Conservation (phyloP, 2,888 invertebrate species). For the Amiota communis region DNA sequence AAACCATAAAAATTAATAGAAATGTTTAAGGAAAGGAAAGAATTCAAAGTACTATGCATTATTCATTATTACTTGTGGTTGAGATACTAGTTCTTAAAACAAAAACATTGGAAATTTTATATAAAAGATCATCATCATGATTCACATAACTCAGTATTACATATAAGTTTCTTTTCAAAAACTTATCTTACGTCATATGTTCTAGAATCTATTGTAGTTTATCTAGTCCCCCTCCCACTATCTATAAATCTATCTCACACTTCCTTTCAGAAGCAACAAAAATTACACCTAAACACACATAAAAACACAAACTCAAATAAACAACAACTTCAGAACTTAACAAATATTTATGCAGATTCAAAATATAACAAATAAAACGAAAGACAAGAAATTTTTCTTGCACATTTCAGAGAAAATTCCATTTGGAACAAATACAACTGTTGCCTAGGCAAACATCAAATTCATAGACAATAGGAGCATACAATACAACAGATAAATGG, state of each 20-base stretch:
- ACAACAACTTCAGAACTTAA: conserved; percentile 33
- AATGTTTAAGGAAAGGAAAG: not conserved
- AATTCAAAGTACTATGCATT: not conserved
- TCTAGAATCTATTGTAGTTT: no score
- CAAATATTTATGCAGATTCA: conserved; percentile 22
- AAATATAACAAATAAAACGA: conserved; percentile 25
- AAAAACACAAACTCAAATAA: not conserved
- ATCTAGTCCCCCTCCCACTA: no score
- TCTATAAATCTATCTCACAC: not conserved
- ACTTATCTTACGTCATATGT: no score
- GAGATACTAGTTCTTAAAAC: no score
- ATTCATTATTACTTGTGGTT: no score
- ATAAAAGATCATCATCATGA: no score
- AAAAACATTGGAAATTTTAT: no score
- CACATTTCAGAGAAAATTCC: conserved; percentile 13
- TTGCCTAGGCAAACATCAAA: not conserved
- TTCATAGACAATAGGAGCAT: no score
- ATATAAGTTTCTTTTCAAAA: no score
- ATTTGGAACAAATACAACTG: conserved; percentile 58
- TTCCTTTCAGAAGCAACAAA: not conserved
- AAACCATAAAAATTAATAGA: conserved; percentile 52
- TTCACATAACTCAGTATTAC: no score
- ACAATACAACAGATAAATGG: not conserved
- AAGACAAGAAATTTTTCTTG: conserved; percentile 14
- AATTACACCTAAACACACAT: conserved; percentile 15